Evolutionary conservation across 2,113 vertebrate genomes (phyloP), one percentile per base, ranked within the genome.

Genomic region (Barbus barbus): DNA sequence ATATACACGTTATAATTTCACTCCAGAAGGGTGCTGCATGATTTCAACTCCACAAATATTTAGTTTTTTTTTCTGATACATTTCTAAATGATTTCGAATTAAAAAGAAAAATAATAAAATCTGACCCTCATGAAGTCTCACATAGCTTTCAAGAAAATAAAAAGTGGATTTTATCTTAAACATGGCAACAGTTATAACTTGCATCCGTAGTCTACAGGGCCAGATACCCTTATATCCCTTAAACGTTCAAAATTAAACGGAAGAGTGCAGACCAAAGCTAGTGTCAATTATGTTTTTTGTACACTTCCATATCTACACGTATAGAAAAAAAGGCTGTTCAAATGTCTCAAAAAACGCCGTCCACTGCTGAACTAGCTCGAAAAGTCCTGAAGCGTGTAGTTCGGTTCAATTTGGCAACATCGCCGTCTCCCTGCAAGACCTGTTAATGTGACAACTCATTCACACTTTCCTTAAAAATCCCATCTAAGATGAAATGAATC

Each of bases 371-470:
- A 33, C 28, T 67, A 38, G 65, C 65, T 38, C 20, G 11, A 69
- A 69, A 69, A 5, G 31, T 69, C 65, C 65, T 72, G 22, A 78
- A 60, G 56, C 5, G n/a, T 3, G n/a, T 41, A 41, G 31, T 78
- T 61, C n/a, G 2, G 76, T 22, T 61, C 36, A 78, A 78, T 78
- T 61, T 61, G 56, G 56, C 76, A 78, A 78, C 76, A 8, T 78
- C 13, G 53, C 56, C 53, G 11, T 36, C 51, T 56, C 22, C 51
- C 51, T 58, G 51, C 28, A 58, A 58, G 22, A 46, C n/a, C 16
- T 48, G 58, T 61, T 79, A 31, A 63, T 79, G 58, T 67, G 78
- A n/a, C 33, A 24, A 61, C 36, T 78, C 33, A 18, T 61, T 78
- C 18, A 63, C n/a, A 67, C 38, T 28, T 80, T 67, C 38, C 60